Evolutionary conservation across 2,797 vertebrate genomes (phyloP), one percentile per base, ranked within the genome.

Genomic region (Diglossa cyanea): DNA sequence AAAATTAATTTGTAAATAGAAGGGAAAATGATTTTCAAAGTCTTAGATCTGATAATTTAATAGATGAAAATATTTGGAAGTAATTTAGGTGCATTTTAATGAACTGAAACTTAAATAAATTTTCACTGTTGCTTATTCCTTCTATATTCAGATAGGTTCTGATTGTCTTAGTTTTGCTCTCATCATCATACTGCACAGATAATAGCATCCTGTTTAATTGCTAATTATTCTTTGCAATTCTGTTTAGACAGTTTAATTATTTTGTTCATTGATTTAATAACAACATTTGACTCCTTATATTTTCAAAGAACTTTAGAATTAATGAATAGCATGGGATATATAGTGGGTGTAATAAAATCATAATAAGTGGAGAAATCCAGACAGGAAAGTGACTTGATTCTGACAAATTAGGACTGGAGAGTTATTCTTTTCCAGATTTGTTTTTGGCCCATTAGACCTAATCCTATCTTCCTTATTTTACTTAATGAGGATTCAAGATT

Each of bases 211-310:
- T 73, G 23, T 86, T 94, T 96, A 90, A 94, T 93, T 86, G 70
- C 45, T 97, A 94, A 96, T 96, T 96, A 87, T 93, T 96, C 72
- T 86, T 95, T 94, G 71, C 68, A 95, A 93, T 90, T 86, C 76
- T 95, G 77, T 95, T 96, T 92, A 96, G 86, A 75, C 44, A 73
- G 26, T 86, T 95, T 85, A 96, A 96, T 95, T 96, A 94, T 96
- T 97, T 96, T 93, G 58, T 93, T 96, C 91, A 93, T 86, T 88
- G 81, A 93, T 92, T 94, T 96, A 93, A 93, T 88, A 96, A 74
- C 70, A 94, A 90, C 54, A 90, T 81, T 86, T 88, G 70, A 90
- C 40, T 90, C 26, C 47, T 88, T 77, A 45, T 60, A 86, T 90
- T 95, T 95, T 85, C 71, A 85, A 94, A 77, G 51, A 61, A 88